These are phyloP conservation scores for Pseudorhombus dupliciocellatus DNA, from an alignment of 2,113 vertebrate species.

Conservation along the genomic window DNA sequence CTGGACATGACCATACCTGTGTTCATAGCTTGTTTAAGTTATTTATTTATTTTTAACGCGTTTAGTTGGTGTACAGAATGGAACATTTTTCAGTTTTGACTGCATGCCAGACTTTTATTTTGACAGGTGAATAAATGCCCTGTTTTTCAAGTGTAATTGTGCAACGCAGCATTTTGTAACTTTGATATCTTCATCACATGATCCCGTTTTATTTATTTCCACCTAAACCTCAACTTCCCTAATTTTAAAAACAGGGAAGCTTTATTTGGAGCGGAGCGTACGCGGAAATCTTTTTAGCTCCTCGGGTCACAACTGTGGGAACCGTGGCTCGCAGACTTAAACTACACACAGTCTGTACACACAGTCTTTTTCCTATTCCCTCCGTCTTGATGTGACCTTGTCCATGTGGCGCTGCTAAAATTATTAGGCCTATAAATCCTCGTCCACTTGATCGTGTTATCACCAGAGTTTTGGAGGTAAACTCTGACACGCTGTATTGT, in stretches of 20 bases:
- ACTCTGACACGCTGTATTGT: constrained; percentile 66
- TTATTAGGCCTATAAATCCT: constrained; percentile 34
- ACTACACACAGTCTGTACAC: constrained; percentile 25
- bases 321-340: constrained; percentile 15
- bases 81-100: constrained; percentile 43
- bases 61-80: constrained; percentile 60
- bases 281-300: constrained; percentile 38
- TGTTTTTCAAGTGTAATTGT: constrained; percentile 11
- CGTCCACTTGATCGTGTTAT: constrained; percentile 26
- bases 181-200: constrained; percentile 43
- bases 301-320: constrained; percentile 32
- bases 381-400: neutral
- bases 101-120: constrained; percentile 53
- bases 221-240: constrained; percentile 12
- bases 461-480: constrained; percentile 13
- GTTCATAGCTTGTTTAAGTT: constrained; percentile 65
- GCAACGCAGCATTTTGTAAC: constrained; percentile 45
- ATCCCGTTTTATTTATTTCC: constrained; percentile 29
- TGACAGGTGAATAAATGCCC: constrained; percentile 47
- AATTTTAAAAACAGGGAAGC: constrained; percentile 63
- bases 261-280: constrained; percentile 36
- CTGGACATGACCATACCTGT: constrained; percentile 66
- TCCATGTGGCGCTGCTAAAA: constrained; percentile 50
- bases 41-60: constrained; percentile 85
- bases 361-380: constrained; percentile 41